Evolutionary conservation across 2,888 invertebrate species (phyloP).

Genomic region (Rhamnusium bicolor): DNA sequence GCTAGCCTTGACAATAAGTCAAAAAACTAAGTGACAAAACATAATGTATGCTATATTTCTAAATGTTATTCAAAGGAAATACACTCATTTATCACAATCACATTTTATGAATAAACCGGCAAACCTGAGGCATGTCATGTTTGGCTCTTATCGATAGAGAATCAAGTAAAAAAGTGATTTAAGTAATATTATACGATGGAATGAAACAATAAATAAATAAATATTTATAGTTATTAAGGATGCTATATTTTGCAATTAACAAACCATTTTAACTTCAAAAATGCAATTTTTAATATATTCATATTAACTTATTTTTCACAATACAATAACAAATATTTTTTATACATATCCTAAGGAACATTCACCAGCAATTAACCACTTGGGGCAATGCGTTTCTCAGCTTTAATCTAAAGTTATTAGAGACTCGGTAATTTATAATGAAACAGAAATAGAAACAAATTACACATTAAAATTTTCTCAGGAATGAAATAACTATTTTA

Average conservation of each 20-base stretch:
- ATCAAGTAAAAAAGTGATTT: too few relatives aligned
- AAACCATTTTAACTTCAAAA: too few relatives aligned
- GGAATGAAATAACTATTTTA: neutral
- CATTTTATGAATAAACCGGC: neutral
- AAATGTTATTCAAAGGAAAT: neutral
- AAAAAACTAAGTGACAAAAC: neutral
- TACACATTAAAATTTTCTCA: neutral
- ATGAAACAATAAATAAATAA: too few relatives aligned
- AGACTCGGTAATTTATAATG: neutral
- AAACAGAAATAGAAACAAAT: neutral
- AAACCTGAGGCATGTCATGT: neutral
- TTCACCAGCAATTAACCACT: too few relatives aligned
- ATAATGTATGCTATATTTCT: neutral
- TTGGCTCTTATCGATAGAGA: neutral
- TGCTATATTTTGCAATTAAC: too few relatives aligned
- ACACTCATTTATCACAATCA: neutral
- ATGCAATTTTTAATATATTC: too few relatives aligned
- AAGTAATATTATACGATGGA: too few relatives aligned
- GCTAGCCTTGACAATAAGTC: neutral
- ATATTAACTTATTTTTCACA: too few relatives aligned
- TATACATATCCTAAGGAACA: too few relatives aligned
- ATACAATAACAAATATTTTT: too few relatives aligned
- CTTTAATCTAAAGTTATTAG: neutral
- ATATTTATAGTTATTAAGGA: too few relatives aligned
- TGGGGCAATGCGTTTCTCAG: too few relatives aligned